phyloP scores from a whole-genome alignment of 2,797 vertebrate genomes.

The Limosa lapponica region DNA sequence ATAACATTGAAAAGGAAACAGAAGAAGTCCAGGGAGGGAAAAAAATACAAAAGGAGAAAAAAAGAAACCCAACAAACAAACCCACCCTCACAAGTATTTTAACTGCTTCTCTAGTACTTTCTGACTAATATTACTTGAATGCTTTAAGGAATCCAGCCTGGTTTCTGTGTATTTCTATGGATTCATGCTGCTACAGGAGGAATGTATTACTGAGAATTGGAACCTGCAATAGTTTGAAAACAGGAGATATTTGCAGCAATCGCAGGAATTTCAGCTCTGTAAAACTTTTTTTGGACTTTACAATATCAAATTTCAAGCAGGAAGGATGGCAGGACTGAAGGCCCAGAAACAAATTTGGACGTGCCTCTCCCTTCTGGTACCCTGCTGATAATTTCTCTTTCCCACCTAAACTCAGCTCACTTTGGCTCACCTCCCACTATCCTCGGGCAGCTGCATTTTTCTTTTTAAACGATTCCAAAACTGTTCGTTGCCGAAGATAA shows the following conservation, averaged over 20 bases:
- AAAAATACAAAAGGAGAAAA: constrained; percentile 10
- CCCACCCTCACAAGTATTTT: constrained; percentile 41
- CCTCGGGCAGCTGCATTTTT: not conserved
- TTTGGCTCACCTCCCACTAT: constrained; percentile 43
- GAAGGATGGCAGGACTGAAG: constrained; percentile 3
- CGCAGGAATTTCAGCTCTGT: not conserved
- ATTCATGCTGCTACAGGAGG: not conserved
- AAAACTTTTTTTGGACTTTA: not conserved
- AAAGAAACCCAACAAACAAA: constrained; percentile 38
- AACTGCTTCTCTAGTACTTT: not conserved
- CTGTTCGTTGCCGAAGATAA: not conserved
- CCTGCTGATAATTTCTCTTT: constrained; percentile 37
- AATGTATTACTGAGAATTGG: not conserved
- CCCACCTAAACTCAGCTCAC: constrained; percentile 29
- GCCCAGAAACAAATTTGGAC: constrained; percentile 26
- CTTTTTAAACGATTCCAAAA: constrained; percentile 50
- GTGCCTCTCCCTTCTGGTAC: constrained; percentile 15
- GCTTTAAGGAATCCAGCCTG: not conserved
- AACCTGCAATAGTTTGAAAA: not conserved
- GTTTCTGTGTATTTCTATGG: not conserved
- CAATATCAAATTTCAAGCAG: not conserved
- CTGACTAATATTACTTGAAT: not conserved
- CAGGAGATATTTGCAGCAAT: not conserved
- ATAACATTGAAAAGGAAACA: constrained; percentile 67
- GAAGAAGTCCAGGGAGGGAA: not conserved